Evolutionary conservation across 1,140 invertebrate species (phyloP).

Genomic region (Microplitis demolitor): DNA sequence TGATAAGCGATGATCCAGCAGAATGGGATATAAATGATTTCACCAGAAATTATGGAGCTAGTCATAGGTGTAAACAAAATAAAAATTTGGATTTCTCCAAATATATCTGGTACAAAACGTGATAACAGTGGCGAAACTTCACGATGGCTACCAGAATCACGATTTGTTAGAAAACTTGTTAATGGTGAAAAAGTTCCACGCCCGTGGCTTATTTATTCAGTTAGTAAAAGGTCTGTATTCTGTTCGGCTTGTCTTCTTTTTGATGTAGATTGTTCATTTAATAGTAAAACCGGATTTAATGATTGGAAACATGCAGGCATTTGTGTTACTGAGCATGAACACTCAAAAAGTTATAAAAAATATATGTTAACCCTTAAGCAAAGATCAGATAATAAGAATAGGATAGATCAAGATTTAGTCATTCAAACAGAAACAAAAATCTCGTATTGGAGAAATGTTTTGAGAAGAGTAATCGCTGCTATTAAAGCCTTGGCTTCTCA

Average conservation of each 20-base stretch:
- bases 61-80: conserved; percentile 1
- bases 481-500: conserved; percentile 37
- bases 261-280: conserved; percentile 7
- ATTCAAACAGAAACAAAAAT: conserved; percentile 5
- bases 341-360: conserved; percentile 17
- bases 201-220: conserved; percentile 23
- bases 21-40: conserved; percentile 1
- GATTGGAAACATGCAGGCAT: conserved; percentile 35
- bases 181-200: conserved; percentile 19
- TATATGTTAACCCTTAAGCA: conserved; percentile 2
- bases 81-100: neutral
- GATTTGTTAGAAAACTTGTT: conserved; percentile 10
- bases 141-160: neutral
- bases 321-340: conserved; percentile 23
- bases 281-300: conserved; percentile 19
- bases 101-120: conserved; percentile 10
- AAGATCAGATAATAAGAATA: neutral
- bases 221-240: conserved; percentile 25
- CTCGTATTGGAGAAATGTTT: conserved; percentile 39
- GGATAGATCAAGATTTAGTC: conserved; percentile 12
- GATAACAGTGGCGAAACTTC: neutral
- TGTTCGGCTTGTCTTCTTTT: conserved; percentile 32
- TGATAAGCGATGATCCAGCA: conserved; percentile 6
- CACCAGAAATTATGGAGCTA: conserved; percentile 6
- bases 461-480: conserved; percentile 34